Conservation (phyloP, 1,140 invertebrate species). For the Sycobia sp. region DNA sequence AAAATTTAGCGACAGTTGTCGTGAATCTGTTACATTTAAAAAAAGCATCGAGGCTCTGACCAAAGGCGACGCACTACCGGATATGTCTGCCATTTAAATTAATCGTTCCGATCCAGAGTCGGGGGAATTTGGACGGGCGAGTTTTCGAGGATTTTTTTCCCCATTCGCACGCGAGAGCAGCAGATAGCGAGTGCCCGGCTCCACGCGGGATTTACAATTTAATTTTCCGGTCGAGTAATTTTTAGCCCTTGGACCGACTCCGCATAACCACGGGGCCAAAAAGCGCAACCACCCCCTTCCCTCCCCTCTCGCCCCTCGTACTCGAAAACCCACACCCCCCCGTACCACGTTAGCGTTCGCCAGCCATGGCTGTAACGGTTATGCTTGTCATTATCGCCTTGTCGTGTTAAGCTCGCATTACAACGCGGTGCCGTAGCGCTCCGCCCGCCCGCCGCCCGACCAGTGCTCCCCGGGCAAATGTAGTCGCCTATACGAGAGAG, state of each 20-base stretch:
- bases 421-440: constrained; percentile 17
- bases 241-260: constrained; percentile 39
- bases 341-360: constrained; percentile 41
- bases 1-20: no score
- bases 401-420: constrained; percentile 47
- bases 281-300: constrained; percentile 39
- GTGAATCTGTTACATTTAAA: no score
- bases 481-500: background rate
- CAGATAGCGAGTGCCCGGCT: no score
- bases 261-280: constrained; percentile 35
- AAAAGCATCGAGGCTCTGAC: no score
- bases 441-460: background rate
- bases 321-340: no score
- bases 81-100: no score
- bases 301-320: no score
- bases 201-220: constrained; percentile 54
- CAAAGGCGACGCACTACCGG: no score
- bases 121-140: no score
- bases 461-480: background rate
- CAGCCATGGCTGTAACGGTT: constrained; percentile 52
- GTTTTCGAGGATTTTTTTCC: no score
- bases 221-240: constrained; percentile 51
- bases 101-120: background rate
- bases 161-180: no score
- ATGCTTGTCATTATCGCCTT: constrained; percentile 56